Percentiles rank a stretch among this genome's conserved stretches.
Evolutionary conservation across 1,140 invertebrate genomes (phyloP).

Genomic region (Hermetia illucens): DNA sequence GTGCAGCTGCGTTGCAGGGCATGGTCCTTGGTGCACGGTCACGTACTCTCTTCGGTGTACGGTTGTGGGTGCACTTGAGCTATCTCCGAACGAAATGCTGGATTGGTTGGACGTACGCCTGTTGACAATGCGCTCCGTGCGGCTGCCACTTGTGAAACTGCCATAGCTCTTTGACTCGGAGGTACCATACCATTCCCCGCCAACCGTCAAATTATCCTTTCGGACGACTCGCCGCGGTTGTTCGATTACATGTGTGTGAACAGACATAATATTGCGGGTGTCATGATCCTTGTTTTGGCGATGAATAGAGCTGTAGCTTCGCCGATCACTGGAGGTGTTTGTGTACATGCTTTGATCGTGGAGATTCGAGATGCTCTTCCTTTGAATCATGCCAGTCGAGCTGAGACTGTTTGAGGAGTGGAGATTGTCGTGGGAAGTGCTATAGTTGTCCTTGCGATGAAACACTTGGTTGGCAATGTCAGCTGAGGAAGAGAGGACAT

Average conservation of each 20-base stretch:
- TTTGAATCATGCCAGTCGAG: conserved; percentile 59
- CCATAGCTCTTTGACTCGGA: conserved; percentile 49
- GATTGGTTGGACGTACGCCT: conserved; percentile 50
- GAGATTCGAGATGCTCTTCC: conserved; percentile 63
- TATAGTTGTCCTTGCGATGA: conserved; percentile 50
- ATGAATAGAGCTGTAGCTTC: conserved; percentile 61
- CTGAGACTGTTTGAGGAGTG: conserved; percentile 52
- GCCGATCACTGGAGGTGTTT: conserved; percentile 47
- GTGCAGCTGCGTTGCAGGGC: conserved; percentile 60
- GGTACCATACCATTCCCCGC: conserved; percentile 55
- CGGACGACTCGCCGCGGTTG: conserved; percentile 38
- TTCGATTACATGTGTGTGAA: no score
- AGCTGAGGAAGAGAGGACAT: conserved; percentile 53
- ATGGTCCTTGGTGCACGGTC: conserved; percentile 49
- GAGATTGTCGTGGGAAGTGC: conserved; percentile 23
- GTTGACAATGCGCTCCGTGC: conserved; percentile 33
- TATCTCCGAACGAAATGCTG: conserved; percentile 54
- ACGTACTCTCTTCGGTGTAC: conserved; percentile 61
- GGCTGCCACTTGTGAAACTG: conserved; percentile 42
- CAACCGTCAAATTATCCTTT: conserved; percentile 48
- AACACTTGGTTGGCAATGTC: conserved; percentile 60
- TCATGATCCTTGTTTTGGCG: conserved; percentile 38
- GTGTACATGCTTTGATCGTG: conserved; percentile 52
- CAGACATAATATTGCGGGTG: no score
- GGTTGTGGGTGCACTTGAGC: conserved; percentile 38